These are phyloP conservation scores for Ammodytes dubius DNA, from an alignment of 2,113 vertebrate species.

Conservation along the genomic window DNA sequence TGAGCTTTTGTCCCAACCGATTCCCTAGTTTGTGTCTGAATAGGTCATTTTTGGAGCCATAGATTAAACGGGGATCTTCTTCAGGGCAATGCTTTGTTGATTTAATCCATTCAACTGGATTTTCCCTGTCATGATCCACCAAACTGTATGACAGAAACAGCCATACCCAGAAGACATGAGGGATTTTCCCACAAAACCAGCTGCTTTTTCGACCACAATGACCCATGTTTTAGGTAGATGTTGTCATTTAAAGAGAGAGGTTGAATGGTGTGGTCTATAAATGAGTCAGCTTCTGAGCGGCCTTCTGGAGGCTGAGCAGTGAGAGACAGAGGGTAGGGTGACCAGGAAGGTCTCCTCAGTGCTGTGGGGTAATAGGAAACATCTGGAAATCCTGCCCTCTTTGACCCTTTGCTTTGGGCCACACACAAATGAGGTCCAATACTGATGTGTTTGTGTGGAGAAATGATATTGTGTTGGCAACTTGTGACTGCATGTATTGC, in stretches of 20 bases:
- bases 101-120: constrained; percentile 55
- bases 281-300: constrained; percentile 44
- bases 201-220: constrained; percentile 25
- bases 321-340: constrained; percentile 50
- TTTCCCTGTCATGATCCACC: constrained; percentile 49
- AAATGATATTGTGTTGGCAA: constrained; percentile 8
- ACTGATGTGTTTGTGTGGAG: constrained; percentile 4
- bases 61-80: constrained; percentile 59
- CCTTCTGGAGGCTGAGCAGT: constrained; percentile 32
- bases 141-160: constrained; percentile 44
- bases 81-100: constrained; percentile 34
- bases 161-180: constrained; percentile 42
- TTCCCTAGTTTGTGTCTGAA: constrained; percentile 45
- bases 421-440: constrained; percentile 54
- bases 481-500: background rate
- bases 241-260: constrained; percentile 27
- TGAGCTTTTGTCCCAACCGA: constrained; percentile 10
- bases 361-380: constrained; percentile 77
- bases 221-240: constrained; percentile 26
- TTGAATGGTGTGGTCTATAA: constrained; percentile 39
- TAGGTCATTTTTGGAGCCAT: constrained; percentile 16
- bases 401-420: constrained; percentile 63
- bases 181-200: constrained; percentile 65
- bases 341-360: constrained; percentile 58
- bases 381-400: constrained; percentile 74